Conservation (phyloP, 1,140 invertebrate genomes). For the Cepaea nemoralis region DNA sequence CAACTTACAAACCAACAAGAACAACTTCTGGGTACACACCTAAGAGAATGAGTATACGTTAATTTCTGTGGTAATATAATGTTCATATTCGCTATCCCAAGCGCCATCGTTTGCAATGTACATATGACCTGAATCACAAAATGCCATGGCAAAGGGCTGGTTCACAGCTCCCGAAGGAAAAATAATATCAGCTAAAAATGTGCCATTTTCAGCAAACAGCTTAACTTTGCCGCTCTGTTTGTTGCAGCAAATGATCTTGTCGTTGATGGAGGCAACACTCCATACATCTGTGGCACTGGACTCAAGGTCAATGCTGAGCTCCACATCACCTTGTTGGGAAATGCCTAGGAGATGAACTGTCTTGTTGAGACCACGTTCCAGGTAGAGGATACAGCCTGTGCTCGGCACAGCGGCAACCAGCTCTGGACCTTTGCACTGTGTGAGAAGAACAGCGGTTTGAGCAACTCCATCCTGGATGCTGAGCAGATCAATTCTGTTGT, state of each 20-base stretch:
- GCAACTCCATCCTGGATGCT: constrained; percentile 10
- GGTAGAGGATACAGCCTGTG: constrained; percentile 18
- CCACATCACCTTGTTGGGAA: neutral
- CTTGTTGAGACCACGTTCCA: constrained; percentile 9
- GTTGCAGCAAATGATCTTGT: constrained; percentile 30
- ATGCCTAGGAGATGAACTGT: constrained; percentile 5
- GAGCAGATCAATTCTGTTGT: constrained; percentile 27
- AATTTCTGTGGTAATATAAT: constrained; percentile 33
- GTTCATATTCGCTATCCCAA: constrained; percentile 28
- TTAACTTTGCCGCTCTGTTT: constrained; percentile 18
- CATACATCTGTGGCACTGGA: constrained; percentile 22
- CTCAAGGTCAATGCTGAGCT: constrained; percentile 5
- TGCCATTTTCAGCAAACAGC: neutral
- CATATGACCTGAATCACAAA: constrained; percentile 8
- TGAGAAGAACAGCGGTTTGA: neutral
- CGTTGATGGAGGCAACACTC: constrained; percentile 12
- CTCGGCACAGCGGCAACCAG: neutral
- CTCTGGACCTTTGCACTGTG: constrained; percentile 22
- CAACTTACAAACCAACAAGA: neutral
- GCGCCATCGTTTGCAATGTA: constrained; percentile 34
- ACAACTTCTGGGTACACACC: neutral
- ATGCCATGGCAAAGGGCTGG: constrained; percentile 28
- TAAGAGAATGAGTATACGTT: constrained; percentile 29
- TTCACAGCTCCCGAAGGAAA: constrained; percentile 13
- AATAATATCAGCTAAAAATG: neutral